Evolutionary conservation across 2,888 invertebrate species (phyloP), one percentile per base, ranked within the genome.

Genomic region (Allophyes oxyacanthae): DNA sequence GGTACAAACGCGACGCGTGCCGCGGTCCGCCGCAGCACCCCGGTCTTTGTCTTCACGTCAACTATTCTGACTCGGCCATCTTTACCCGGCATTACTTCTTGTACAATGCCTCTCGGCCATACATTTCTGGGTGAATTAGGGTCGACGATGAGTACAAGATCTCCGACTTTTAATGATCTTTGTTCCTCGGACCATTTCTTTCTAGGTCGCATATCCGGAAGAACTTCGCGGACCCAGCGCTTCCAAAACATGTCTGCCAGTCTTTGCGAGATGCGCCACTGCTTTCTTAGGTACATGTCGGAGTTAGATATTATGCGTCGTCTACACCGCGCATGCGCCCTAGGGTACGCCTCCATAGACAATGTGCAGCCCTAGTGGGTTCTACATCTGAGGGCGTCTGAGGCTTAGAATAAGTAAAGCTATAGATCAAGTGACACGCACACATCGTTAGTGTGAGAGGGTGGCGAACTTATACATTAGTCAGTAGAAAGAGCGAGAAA

Each of bases 231-330:
- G 1, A 65, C 42, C 65, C 63, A 65, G 4, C 63, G 36, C 28
- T 32, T 42, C 63, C 64, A 69, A 25, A 40, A 64, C 57, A 65
- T 52, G 20, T 69, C 61, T 0, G 63, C 52, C 1, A 69, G 13
- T 1, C 14, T 20, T 30, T 74, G 69, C 7, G 67, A 10, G 6
- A 30, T 50, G 0, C 69, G 49, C 67, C 65, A 69, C 10, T 62
- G 62, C 6, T 58, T 57, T 0, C 72, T 30, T 6, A 57, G 26
- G 41, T n/a, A 50, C 5, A 55, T 8, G 9, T 69, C 59, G 0
- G 45, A 34, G 4, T n/a, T n/a, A n/a, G n/a, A n/a, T n/a, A n/a
- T n/a, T n/a, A n/a, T n/a, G n/a, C n/a, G n/a, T n/a, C n/a, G n/a
- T n/a, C n/a, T n/a, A n/a, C n/a, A n/a, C n/a, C n/a, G n/a, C n/a